A percentile compares a stretch with the other conserved stretches of the same genome.
phyloP scores from a whole-genome alignment of 2,888 invertebrate species.

The Hymenopus coronatus region DNA sequence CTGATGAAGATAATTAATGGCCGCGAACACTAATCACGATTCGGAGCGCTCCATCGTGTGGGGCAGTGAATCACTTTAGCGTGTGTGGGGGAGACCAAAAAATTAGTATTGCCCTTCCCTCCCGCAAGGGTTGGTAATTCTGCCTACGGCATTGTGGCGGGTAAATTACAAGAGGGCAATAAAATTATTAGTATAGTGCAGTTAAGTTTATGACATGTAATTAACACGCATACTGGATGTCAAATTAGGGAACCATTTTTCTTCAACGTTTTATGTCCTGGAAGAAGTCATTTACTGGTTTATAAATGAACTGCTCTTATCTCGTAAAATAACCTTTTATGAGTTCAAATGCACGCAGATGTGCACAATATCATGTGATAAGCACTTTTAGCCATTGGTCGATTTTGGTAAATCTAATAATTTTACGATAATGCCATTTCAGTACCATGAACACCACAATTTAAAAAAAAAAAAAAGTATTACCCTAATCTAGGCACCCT shows the following conservation, averaged over 20 bases:
- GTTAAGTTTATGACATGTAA: neutral
- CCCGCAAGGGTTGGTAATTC: neutral
- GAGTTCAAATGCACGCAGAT: too few species aligned
- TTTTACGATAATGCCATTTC: too few species aligned
- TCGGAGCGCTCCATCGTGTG: neutral
- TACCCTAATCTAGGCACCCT: too few species aligned
- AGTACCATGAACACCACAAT: too few species aligned
- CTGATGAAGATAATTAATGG: neutral
- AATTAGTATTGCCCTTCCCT: neutral
- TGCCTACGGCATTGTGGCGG: neutral
- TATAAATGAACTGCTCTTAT: too few species aligned
- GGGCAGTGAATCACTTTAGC: neutral
- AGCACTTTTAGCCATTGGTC: too few species aligned
- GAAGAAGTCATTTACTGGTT: too few species aligned
- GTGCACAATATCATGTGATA: too few species aligned
- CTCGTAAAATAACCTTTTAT: too few species aligned
- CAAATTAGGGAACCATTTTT: neutral
- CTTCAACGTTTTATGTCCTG: too few species aligned
- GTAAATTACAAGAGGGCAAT: neutral
- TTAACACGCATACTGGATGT: neutral
- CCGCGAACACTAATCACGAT: neutral
- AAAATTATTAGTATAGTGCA: neutral
- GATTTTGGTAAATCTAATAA: too few species aligned
- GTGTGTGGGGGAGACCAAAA: neutral
- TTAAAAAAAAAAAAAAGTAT: too few species aligned